Conservation (phyloP, 2,797 vertebrate genomes). For the Sebastes matsubarae region DNA sequence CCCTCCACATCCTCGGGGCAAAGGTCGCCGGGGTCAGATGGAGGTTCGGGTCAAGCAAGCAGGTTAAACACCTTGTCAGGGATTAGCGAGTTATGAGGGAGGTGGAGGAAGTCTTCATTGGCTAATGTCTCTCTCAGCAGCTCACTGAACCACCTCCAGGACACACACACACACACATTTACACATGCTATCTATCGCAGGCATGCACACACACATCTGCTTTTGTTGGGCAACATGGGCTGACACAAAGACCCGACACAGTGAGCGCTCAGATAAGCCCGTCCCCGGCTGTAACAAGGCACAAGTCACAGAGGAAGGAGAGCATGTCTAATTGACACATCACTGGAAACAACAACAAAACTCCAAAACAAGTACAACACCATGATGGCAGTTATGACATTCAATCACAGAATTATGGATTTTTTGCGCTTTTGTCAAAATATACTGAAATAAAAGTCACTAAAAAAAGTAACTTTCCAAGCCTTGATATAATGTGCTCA, state of each 20-base stretch:
- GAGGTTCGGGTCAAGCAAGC: slow-evolving; percentile 68
- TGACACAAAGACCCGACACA: slow-evolving; percentile 50
- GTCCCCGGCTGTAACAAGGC: slow-evolving; percentile 19
- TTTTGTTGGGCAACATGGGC: slow-evolving; percentile 60
- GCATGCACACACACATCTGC: slow-evolving; percentile 44
- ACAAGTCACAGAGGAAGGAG: slow-evolving; percentile 34
- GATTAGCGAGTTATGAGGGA: slow-evolving; percentile 67
- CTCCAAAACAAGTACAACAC: not conserved
- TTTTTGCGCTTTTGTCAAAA: not conserved
- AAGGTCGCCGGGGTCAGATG: slow-evolving; percentile 71
- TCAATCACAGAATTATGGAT: not conserved
- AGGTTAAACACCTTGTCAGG: slow-evolving; percentile 83
- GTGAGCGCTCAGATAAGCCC: slow-evolving; percentile 53
- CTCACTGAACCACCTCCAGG: slow-evolving; percentile 51
- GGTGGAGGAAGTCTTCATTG: slow-evolving; percentile 62
- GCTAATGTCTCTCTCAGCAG: slow-evolving; percentile 52
- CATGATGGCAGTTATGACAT: not conserved
- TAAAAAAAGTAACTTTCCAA: not conserved
- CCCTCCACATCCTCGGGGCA: slow-evolving; percentile 59
- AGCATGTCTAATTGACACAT: slow-evolving; percentile 47
- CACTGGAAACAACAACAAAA: slow-evolving; percentile 4
- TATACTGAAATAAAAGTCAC: not conserved
- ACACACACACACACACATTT: slow-evolving; percentile 36
- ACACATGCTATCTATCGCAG: slow-evolving; percentile 29
- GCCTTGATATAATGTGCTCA: not conserved